Base-by-base conservation (phyloP, 2,113 vertebrate species). In the Butorides virescens region DNA sequence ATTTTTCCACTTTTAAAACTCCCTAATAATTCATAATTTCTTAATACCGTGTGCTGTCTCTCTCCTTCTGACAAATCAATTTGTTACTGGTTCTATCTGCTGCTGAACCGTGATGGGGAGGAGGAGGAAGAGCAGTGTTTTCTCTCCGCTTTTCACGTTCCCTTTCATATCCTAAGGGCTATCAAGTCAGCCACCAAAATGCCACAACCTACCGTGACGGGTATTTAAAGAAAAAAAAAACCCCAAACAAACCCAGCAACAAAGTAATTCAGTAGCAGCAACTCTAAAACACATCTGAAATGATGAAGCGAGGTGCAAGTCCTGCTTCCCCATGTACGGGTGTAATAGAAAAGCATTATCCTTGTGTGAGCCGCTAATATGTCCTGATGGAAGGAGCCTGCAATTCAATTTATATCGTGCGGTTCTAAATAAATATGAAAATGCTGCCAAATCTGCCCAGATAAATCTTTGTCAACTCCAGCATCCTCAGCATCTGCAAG, bases 11-110 rank as follows among this genome's bases (percentile, higher is more conserved):
- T 77, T 80, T 67, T 77, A 74, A 81, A 86, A 47, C 68, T 74
- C 56, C 56, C 93, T 92, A 95, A 91, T 96, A 90, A 94, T 92
- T 92, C 47, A 30, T 96, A 88, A 94, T 94, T 96, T 90, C 79
- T 70, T 86, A 86, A 67, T 77, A 23, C 75, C 10, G 3, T 81
- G 79, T 80, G 82, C 50, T 86, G 85, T 71, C 67, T 90, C 30
- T 46, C 56, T 77, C 18, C 5, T 90, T 63, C 67, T 63, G 61
- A 95, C 86, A 95, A 97, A 96, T 97, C 86, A 55, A 75, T 90
- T 96, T 46, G 52, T 86, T 90, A 67, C 1, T 70, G 70, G 88
- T 67, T 87, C 2, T 70, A 36, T 91, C 56, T 72, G 73, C 83
- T 65, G 42, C 52, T 81, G 92, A 94, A 66, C 68, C 3, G 1